phyloP scores from a whole-genome alignment of 1,140 invertebrate species.

The Drosophila guanche region DNA sequence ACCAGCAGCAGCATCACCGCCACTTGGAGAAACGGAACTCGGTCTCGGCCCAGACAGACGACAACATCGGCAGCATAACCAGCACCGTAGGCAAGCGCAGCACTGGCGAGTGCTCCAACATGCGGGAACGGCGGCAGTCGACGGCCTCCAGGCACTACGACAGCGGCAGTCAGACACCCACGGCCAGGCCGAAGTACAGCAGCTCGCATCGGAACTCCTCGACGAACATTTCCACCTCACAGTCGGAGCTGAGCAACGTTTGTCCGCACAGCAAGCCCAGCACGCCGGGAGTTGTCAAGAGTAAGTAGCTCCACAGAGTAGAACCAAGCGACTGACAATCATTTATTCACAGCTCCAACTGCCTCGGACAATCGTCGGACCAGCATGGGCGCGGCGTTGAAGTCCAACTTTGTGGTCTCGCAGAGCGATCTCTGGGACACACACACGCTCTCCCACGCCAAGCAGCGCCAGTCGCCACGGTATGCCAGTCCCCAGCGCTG shows the following conservation, averaged over 20 bases:
- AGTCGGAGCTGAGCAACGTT: constrained; percentile 78
- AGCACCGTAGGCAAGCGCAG: constrained; percentile 56
- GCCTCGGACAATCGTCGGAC: constrained; percentile 75
- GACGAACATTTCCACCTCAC: constrained; percentile 78
- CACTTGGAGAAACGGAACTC: constrained; percentile 77
- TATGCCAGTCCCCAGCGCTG: constrained; percentile 81
- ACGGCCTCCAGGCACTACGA: constrained; percentile 75
- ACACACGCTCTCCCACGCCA: constrained; percentile 86
- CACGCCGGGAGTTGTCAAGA: constrained; percentile 66
- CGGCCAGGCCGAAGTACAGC: constrained; percentile 72
- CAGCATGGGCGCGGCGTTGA: constrained; percentile 83
- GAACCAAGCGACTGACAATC: too few species aligned
- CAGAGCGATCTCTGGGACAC: constrained; percentile 87
- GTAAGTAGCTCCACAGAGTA: constrained; percentile 21
- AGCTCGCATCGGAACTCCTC: constrained; percentile 75
- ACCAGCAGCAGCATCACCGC: constrained; percentile 64
- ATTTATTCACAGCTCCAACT: constrained; percentile 60
- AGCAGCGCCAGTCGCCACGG: constrained; percentile 84
- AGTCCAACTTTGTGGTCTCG: constrained; percentile 86
- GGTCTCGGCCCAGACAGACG: constrained; percentile 79
- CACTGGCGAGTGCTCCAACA: constrained; percentile 57
- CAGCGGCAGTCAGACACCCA: constrained; percentile 74
- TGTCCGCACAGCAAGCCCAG: constrained; percentile 76
- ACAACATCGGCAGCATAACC: constrained; percentile 69
- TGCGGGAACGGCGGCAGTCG: constrained; percentile 73